Conservation (phyloP, 1,140 invertebrate species). For the Doryteuthis pealeii region DNA sequence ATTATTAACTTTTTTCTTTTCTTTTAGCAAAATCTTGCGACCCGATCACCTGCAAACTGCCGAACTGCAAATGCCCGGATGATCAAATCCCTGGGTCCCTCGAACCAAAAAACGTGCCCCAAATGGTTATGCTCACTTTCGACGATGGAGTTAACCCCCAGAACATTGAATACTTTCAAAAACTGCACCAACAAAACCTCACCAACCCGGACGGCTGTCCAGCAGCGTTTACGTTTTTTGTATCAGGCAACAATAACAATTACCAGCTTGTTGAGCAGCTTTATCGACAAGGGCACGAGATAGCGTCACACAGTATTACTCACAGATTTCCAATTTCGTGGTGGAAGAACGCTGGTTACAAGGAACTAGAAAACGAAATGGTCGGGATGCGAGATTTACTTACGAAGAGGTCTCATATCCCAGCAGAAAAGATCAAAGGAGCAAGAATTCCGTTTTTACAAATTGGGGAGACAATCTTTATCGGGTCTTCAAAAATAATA, state of each 20-base stretch:
- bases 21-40: too few relatives aligned
- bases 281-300: constrained; percentile 91
- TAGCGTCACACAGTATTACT: constrained; percentile 94
- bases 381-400: constrained; percentile 90
- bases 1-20: too few relatives aligned
- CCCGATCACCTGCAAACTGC: constrained; percentile 74
- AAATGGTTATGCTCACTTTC: constrained; percentile 26
- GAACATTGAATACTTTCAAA: constrained; percentile 8
- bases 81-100: background rate
- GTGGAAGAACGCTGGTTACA: constrained; percentile 59
- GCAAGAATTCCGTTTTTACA: constrained; percentile 74
- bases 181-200: constrained; percentile 18
- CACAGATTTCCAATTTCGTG: constrained; percentile 21
- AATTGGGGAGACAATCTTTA: constrained; percentile 38
- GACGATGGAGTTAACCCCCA: constrained; percentile 22
- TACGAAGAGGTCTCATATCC: constrained; percentile 89
- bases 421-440: constrained; percentile 91
- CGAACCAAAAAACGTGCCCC: constrained; percentile 8
- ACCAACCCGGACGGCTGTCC: constrained; percentile 91
- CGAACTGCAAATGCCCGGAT: constrained; percentile 90
- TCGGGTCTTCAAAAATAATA: constrained; percentile 70
- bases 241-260: constrained; percentile 96
- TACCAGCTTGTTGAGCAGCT: constrained; percentile 96
- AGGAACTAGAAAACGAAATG: constrained; percentile 96
- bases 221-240: constrained; percentile 94